Base-by-base conservation (phyloP, 1,140 invertebrate genomes). In the Cardiocondyla obscurior region DNA sequence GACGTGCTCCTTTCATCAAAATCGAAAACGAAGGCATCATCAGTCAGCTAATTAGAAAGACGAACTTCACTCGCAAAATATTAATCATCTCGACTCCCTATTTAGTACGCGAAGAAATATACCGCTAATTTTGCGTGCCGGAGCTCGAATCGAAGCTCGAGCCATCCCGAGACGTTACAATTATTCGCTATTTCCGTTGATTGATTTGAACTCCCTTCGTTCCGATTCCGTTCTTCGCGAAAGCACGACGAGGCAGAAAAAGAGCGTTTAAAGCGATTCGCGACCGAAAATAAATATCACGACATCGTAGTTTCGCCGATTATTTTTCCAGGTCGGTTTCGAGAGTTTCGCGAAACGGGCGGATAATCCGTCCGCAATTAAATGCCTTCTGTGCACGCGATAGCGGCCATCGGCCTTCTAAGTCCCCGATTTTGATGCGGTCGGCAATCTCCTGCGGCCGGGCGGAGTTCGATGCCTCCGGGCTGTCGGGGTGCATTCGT, bases 401-500 rank as follows among this genome's bases (percentile, higher is more conserved):
- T 49, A 58, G 30, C 28, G 65, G 19, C 42, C 49, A 14, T 10
- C 49, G 30, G 49, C 33, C 69, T 36, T 14, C 28, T 25, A 73
- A 44, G 51, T 67, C 82, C 25, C 46, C 72, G 77, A 67, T 46
- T 85, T 70, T 33, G 55, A 44, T 22, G 76, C 42, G 74, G 64
- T 25, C 30, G 51, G 44, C 79, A 81, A 83, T 88, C 70, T 81
- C 44, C 55, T 49, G 6, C 30, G 30, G 16, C 33, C 19, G 33
- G 25, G 49, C 30, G 62, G 49, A 46, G 46, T 55, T 72, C 49
- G 60, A 65, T 58, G 82, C 85, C 64, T 74, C 19, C 46, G 25
- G 36, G 82, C 49, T 53, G 46, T 42, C 39, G 42, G 53, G 62
- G 22, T 51, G 42, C 82, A 84, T 87, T 85, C 77, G 77, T 42